phyloP scores from a whole-genome alignment of 2,113 vertebrate species.

The Nyctereutes procyonoides region DNA sequence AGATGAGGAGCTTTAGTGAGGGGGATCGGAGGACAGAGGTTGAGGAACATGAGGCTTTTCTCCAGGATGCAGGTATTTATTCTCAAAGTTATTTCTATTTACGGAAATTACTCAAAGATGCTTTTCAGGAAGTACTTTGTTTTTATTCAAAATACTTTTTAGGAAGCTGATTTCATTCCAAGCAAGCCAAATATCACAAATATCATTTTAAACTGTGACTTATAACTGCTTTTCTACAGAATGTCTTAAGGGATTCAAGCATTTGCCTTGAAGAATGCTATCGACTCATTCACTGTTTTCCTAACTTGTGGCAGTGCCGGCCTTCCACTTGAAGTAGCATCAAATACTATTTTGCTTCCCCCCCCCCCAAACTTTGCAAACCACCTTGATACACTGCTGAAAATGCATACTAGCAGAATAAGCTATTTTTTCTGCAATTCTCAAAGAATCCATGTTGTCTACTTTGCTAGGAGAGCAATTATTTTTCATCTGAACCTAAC shows the following conservation, averaged over 20 bases:
- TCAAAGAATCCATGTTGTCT: constrained; percentile 7
- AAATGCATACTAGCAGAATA: background rate
- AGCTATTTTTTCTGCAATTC: background rate
- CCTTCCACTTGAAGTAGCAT: background rate
- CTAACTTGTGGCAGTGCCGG: background rate
- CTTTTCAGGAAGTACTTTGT: background rate
- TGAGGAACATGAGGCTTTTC: background rate
- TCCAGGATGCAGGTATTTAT: background rate
- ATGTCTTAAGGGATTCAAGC: background rate
- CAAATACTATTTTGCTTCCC: background rate
- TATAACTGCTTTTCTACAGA: background rate
- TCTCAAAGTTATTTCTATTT: constrained; percentile 36
- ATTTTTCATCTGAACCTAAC: constrained; percentile 23
- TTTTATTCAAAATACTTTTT: background rate
- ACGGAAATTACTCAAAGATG: constrained; percentile 9
- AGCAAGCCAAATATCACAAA: constrained; percentile 17
- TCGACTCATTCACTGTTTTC: background rate
- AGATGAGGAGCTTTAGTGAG: background rate
- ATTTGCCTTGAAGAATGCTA: background rate
- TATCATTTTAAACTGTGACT: constrained; percentile 33
- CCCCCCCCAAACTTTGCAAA: background rate
- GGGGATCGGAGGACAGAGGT: background rate
- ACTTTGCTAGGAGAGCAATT: background rate
- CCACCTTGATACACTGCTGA: background rate
- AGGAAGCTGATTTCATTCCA: constrained; percentile 23